Evolutionary conservation across 2,797 vertebrate genomes (phyloP).

Genomic region (Sandelia bainsii): DNA sequence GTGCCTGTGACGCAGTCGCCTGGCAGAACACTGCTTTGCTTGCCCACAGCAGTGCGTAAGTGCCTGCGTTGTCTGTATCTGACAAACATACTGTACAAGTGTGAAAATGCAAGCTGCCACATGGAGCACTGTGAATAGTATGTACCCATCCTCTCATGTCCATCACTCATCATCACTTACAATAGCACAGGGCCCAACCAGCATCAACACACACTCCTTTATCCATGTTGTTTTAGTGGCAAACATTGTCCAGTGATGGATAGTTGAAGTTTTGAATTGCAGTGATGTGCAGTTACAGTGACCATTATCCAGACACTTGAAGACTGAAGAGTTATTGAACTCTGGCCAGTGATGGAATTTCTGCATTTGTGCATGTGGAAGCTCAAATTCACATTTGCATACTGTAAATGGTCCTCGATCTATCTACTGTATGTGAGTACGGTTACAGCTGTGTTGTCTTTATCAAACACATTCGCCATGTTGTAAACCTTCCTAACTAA

Average conservation of each 20-base stretch:
- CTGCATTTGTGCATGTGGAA: conserved; percentile 76
- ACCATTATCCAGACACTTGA: conserved; percentile 84
- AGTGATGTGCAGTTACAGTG: conserved; percentile 76
- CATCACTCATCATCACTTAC: conserved; percentile 72
- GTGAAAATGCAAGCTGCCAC: conserved; percentile 75
- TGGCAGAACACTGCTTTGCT: conserved; percentile 73
- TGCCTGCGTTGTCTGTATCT: conserved; percentile 74
- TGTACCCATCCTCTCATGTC: conserved; percentile 69
- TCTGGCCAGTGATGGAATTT: conserved; percentile 81
- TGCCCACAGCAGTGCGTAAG: conserved; percentile 82
- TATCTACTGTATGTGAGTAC: conserved; percentile 55
- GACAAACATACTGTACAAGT: conserved; percentile 79
- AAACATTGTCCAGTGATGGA: conserved; percentile 75
- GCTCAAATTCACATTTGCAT: conserved; percentile 81
- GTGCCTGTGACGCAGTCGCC: conserved; percentile 77
- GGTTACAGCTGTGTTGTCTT: conserved; percentile 53
- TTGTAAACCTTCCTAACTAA: conserved; percentile 42
- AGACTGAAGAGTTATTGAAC: conserved; percentile 84
- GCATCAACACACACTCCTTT: conserved; percentile 53
- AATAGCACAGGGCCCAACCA: conserved; percentile 49
- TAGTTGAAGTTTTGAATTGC: conserved; percentile 80
- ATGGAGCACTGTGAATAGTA: conserved; percentile 72
- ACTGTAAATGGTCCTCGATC: conserved; percentile 77
- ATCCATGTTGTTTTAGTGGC: conserved; percentile 73
- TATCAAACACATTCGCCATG: conserved; percentile 39